These are phyloP conservation scores for Ariopsis seemanni DNA, from an alignment of 2,113 vertebrate species.

Conservation along the genomic window DNA sequence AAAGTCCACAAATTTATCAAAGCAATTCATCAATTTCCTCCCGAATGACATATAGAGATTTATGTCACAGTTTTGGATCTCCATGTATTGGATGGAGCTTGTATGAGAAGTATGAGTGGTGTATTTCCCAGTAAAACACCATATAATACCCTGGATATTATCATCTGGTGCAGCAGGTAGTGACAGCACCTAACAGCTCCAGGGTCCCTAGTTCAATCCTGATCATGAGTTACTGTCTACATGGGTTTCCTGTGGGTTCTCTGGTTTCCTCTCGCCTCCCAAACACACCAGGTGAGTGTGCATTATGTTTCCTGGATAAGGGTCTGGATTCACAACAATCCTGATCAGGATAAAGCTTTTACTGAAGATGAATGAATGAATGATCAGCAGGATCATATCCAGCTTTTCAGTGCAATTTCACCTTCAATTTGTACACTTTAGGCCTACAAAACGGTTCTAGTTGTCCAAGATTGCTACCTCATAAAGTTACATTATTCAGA, in stretches of 20 bases:
- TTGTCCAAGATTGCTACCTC: neutral
- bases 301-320: neutral
- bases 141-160: too few relatives aligned
- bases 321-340: neutral
- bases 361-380: neutral
- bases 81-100: too few relatives aligned
- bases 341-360: neutral
- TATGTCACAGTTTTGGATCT: too few relatives aligned
- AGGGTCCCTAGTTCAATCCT: neutral
- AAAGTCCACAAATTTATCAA: too few relatives aligned
- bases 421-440: neutral
- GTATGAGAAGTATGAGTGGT: too few relatives aligned
- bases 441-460: too few relatives aligned
- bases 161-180: neutral
- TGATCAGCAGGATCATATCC: neutral
- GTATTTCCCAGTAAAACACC: too few relatives aligned
- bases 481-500: neutral
- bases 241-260: neutral
- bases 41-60: too few relatives aligned
- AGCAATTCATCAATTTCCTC: too few relatives aligned
- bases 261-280: neutral
- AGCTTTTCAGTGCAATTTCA: neutral
- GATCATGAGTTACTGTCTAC: neutral
- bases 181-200: neutral
- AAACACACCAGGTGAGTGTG: neutral